These are phyloP conservation scores for Taphrorychus bicolor DNA, from an alignment of 2,888 invertebrate genomes.

Conservation along the genomic window DNA sequence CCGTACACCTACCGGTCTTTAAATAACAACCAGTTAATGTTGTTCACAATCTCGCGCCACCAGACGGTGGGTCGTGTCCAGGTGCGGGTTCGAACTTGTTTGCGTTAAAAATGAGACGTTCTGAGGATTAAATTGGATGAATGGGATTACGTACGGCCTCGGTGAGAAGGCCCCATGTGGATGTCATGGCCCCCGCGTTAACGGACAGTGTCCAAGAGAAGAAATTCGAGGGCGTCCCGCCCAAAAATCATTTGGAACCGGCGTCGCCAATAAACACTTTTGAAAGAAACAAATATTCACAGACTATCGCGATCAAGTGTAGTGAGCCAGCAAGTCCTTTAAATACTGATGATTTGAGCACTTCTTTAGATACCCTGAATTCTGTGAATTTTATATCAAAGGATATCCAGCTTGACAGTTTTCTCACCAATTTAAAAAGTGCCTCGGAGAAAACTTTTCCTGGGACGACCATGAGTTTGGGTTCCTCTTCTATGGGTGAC, in stretches of 20 bases:
- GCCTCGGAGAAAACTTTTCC: conserved; percentile 51
- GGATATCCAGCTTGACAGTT: conserved; percentile 48
- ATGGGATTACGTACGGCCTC: conserved; percentile 63
- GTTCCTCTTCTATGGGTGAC: conserved; percentile 66
- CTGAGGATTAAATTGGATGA: conserved; percentile 58
- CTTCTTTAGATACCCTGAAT: conserved; percentile 48
- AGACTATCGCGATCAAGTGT: conserved; percentile 41
- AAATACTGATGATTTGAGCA: conserved; percentile 45
- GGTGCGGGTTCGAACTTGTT: neutral
- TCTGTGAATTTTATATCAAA: conserved; percentile 52
- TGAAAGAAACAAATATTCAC: conserved; percentile 47
- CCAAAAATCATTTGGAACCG: conserved; percentile 51
- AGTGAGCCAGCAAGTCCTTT: conserved; percentile 41
- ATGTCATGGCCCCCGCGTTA: conserved; percentile 95
- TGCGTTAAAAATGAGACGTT: neutral
- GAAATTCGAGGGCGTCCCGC: conserved; percentile 58
- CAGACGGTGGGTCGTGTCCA: conserved; percentile 6
- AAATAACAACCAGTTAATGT: conserved; percentile 17
- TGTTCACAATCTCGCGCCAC: conserved; percentile 42
- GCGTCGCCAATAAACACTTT: conserved; percentile 52
- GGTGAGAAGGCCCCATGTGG: conserved; percentile 69
- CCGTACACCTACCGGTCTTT: conserved; percentile 16
- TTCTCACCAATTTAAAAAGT: conserved; percentile 45
- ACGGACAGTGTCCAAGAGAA: conserved; percentile 72
- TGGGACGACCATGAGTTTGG: conserved; percentile 60